phyloP scores from a whole-genome alignment of 2,797 vertebrate genomes.

The Ficedula albicollis region DNA sequence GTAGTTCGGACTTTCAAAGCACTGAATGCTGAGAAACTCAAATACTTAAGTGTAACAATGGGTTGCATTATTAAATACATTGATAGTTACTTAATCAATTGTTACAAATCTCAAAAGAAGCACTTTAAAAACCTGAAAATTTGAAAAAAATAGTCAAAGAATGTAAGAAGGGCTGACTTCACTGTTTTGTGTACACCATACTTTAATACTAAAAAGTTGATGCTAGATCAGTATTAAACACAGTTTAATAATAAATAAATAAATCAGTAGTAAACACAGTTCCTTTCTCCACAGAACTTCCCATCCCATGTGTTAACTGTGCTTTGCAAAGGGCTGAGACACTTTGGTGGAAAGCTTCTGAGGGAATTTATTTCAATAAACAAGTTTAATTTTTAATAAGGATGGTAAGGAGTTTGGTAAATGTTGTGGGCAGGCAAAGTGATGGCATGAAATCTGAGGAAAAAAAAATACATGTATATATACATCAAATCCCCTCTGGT shows the following conservation, averaged over 20 bases:
- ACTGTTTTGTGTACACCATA: neutral
- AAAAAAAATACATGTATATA: neutral
- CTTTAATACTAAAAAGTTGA: neutral
- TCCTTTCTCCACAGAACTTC: neutral
- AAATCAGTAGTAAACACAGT: no score
- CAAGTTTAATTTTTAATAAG: conserved; percentile 17
- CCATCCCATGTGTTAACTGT: neutral
- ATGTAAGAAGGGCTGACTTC: neutral
- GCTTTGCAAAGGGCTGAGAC: neutral
- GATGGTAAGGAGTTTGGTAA: neutral
- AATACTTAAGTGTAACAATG: neutral
- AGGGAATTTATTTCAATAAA: conserved; percentile 29
- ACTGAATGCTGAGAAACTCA: neutral
- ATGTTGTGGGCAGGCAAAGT: neutral
- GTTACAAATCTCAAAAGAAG: neutral
- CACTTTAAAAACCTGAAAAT: neutral
- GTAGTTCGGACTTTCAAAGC: neutral
- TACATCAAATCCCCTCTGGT: neutral
- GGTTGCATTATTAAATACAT: neutral
- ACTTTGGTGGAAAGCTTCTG: neutral
- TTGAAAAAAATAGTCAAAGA: neutral
- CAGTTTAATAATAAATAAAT: no score
- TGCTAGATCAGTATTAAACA: neutral
- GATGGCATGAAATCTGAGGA: conserved; percentile 35
- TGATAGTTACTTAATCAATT: neutral